Conservation (phyloP, 2,113 vertebrate genomes). For the Sminthopsis crassicaudata region DNA sequence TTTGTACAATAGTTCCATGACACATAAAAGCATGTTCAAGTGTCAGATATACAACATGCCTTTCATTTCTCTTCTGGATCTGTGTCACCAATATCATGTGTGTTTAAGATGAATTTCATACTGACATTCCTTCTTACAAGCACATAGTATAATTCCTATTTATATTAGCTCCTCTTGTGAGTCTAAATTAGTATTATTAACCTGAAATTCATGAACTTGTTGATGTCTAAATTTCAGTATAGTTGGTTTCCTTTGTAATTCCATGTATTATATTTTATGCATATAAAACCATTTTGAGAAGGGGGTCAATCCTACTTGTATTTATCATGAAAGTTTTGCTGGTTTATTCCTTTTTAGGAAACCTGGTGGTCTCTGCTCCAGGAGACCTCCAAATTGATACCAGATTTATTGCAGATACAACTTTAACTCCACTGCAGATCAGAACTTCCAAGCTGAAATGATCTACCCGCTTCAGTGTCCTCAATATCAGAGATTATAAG, state of each 20-base stretch:
- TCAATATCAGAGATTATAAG: not conserved
- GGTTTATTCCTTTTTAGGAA: not conserved
- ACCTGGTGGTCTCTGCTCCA: not conserved
- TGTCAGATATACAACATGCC: not conserved
- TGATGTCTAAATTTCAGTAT: not conserved
- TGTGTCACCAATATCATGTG: not conserved
- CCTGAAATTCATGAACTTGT: not conserved
- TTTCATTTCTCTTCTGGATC: not conserved
- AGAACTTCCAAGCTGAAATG: not conserved
- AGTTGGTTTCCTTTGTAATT: not conserved
- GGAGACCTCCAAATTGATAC: not conserved
- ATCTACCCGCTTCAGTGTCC: not conserved
- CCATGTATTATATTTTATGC: not conserved
- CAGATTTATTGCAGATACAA: not conserved
- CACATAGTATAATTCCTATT: not conserved
- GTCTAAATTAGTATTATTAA: not conserved
- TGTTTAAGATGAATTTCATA: not conserved
- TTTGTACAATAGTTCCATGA: not conserved
- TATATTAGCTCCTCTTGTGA: not conserved
- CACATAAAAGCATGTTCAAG: not conserved
- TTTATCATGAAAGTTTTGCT: not conserved
- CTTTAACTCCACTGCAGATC: not conserved
- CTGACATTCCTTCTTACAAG: not conserved
- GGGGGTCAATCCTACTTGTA: not conserved
- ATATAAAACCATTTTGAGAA: not conserved